These are phyloP conservation scores for Drosophila fungiperda DNA, from an alignment of 2,888 invertebrate species.

Conservation along the genomic window DNA sequence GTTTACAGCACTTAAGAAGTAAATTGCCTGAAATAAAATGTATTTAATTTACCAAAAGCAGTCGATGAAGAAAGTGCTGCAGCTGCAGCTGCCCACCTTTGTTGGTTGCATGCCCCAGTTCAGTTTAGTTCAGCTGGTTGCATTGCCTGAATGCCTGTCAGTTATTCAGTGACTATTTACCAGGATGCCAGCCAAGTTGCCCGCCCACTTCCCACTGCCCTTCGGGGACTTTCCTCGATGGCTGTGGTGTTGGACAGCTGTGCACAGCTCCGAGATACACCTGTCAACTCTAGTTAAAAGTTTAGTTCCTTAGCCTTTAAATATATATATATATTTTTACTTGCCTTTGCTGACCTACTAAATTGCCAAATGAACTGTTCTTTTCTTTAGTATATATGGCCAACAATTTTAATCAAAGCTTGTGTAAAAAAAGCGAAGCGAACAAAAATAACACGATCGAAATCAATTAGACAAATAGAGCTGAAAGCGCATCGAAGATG, in stretches of 20 bases:
- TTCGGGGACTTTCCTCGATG: slow-evolving; percentile 31
- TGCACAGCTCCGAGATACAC: slow-evolving; percentile 29
- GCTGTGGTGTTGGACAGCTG: slow-evolving; percentile 33
- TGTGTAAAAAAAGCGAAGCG: slow-evolving; percentile 13
- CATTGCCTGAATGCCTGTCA: slow-evolving; percentile 64
- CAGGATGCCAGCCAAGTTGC: slow-evolving; percentile 30
- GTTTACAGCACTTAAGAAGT: slow-evolving; percentile 7
- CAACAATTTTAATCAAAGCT: slow-evolving; percentile 20
- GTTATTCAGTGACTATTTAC: slow-evolving; percentile 50
- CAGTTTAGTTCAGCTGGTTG: slow-evolving; percentile 26
- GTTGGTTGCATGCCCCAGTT: slow-evolving; percentile 17
- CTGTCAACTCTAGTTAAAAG: slow-evolving; percentile 33
- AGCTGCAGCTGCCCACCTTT: slow-evolving; percentile 22
- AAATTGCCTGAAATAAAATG: slow-evolving; percentile 35
- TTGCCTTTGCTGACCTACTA: background rate
- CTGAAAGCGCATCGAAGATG: slow-evolving; percentile 16
- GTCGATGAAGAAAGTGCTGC: slow-evolving; percentile 32
- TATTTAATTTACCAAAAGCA: slow-evolving; percentile 19
- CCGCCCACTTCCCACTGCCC: slow-evolving; percentile 20
- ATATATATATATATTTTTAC: background rate
- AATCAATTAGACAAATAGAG: slow-evolving; percentile 58
- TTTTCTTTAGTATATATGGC: background rate
- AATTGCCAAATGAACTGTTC: background rate
- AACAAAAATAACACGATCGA: slow-evolving; percentile 39
- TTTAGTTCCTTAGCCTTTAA: background rate